Conservation (phyloP, 2,888 invertebrate genomes). For the Litoditis marina region DNA sequence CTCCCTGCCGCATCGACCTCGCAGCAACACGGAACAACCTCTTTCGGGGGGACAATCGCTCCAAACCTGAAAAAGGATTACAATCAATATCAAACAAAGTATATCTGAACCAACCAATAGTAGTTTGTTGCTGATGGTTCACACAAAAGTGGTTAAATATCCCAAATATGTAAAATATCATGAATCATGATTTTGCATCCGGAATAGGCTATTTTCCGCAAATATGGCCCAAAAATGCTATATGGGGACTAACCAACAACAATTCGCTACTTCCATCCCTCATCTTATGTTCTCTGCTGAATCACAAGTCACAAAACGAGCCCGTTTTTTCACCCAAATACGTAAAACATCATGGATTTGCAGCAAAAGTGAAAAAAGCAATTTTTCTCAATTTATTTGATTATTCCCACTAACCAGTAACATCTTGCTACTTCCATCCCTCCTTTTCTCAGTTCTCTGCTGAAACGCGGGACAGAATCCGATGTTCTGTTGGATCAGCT, state of each 20-base stretch:
- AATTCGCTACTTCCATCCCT: too few species aligned
- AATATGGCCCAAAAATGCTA: too few species aligned
- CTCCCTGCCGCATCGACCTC: slow-evolving; percentile 71
- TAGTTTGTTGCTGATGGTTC: too few species aligned
- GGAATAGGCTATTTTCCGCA: too few species aligned
- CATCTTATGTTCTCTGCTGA: too few species aligned
- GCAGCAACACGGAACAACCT: slow-evolving; percentile 81
- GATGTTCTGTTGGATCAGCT: slow-evolving; percentile 50
- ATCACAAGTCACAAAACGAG: background rate
- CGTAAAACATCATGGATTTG: background rate
- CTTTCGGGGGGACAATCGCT: slow-evolving; percentile 77
- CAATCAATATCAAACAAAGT: too few species aligned
- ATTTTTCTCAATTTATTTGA: background rate
- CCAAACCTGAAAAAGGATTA: slow-evolving; percentile 31
- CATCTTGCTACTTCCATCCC: slow-evolving; percentile 70
- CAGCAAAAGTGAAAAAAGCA: slow-evolving; percentile 1
- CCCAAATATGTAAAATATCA: background rate
- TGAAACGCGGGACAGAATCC: slow-evolving; percentile 64
- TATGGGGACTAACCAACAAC: too few species aligned
- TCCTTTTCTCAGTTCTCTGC: slow-evolving; percentile 34
- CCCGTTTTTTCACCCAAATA: too few species aligned
- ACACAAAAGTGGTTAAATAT: too few species aligned
- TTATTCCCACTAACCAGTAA: slow-evolving; percentile 68
- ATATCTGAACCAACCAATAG: too few species aligned
- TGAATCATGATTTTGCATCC: too few species aligned